Evolutionary conservation across 2,888 invertebrate species (phyloP).

Genomic region (Aphidoletes aphidimyza): DNA sequence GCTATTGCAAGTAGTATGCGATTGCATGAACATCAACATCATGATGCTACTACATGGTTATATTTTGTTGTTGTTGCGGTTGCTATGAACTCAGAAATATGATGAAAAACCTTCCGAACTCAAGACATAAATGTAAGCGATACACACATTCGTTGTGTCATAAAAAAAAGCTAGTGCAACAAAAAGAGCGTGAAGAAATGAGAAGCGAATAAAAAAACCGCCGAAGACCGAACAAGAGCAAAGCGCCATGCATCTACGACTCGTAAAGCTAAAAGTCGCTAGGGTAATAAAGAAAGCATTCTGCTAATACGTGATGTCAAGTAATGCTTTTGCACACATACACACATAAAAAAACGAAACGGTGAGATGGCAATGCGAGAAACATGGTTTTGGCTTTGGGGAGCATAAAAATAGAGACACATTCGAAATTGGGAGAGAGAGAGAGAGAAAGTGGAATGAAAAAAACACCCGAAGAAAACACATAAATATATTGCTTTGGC

Average conservation of each 20-base stretch:
- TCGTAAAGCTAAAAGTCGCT: slow-evolving; percentile 26
- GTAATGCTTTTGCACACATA: neutral
- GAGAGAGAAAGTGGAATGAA: neutral
- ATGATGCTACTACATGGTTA: no score
- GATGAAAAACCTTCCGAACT: slow-evolving; percentile 28
- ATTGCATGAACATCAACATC: neutral
- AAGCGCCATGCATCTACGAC: slow-evolving; percentile 20
- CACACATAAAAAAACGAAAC: neutral
- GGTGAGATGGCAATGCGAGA: neutral
- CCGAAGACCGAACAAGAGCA: no score
- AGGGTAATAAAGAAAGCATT: slow-evolving; percentile 39
- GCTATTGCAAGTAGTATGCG: no score
- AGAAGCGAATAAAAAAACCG: neutral
- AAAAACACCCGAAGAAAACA: neutral
- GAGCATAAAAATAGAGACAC: neutral
- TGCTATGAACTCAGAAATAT: slow-evolving; percentile 23
- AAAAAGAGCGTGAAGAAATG: no score
- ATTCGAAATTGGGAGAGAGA: neutral
- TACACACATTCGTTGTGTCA: neutral
- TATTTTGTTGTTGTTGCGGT: neutral
- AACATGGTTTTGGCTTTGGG: slow-evolving; percentile 7
- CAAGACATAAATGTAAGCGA: slow-evolving; percentile 21
- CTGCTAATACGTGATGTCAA: slow-evolving; percentile 36
- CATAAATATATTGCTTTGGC: slow-evolving; percentile 41
- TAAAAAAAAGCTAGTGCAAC: no score